A percentile compares a stretch with the other conserved stretches of the same genome.
Conservation (phyloP, 2,797 vertebrate species). For the Gallinago solitaria region DNA sequence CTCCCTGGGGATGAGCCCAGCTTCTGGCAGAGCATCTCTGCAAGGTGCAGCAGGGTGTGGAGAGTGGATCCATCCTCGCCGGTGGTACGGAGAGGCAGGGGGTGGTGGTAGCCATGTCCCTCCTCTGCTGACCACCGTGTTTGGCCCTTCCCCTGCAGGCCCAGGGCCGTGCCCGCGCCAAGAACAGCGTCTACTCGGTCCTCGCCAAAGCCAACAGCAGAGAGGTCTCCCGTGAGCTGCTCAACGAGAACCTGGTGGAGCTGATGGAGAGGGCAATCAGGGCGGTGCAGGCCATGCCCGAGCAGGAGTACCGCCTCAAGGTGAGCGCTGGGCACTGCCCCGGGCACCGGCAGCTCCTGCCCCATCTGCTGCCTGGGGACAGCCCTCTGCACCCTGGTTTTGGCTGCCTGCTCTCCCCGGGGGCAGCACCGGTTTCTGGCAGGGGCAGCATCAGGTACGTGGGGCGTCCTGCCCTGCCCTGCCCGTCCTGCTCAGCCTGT, state of each 20-base stretch:
- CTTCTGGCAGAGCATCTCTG: not conserved
- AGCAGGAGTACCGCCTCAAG: constrained; percentile 75
- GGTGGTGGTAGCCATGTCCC: rapidly evolving
- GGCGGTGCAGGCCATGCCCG: constrained; percentile 81
- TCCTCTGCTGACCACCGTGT: not conserved
- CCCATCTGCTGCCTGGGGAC: not conserved
- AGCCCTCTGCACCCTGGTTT: not conserved
- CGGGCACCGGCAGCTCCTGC: not conserved
- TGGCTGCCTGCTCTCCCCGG: not conserved
- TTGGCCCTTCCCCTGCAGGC: constrained; percentile 77
- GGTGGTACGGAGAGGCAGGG: rapidly evolving
- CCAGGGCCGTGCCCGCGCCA: constrained; percentile 87
- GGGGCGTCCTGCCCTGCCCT: not conserved
- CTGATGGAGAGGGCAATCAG: constrained; percentile 83
- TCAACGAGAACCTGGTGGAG: constrained; percentile 83
- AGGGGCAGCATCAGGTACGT: rapidly evolving
- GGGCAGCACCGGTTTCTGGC: not conserved
- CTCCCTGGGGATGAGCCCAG: not conserved
- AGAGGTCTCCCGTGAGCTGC: constrained; percentile 81
- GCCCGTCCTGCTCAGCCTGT: not conserved
- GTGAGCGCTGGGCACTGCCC: constrained; percentile 32
- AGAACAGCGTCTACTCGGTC: constrained; percentile 86
- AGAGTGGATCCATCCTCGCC: rapidly evolving
- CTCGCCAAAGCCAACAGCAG: constrained; percentile 80
- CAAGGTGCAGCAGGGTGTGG: rapidly evolving